Conservation (phyloP, 1,140 invertebrate genomes). For the Mizuhopecten yessoensis region DNA sequence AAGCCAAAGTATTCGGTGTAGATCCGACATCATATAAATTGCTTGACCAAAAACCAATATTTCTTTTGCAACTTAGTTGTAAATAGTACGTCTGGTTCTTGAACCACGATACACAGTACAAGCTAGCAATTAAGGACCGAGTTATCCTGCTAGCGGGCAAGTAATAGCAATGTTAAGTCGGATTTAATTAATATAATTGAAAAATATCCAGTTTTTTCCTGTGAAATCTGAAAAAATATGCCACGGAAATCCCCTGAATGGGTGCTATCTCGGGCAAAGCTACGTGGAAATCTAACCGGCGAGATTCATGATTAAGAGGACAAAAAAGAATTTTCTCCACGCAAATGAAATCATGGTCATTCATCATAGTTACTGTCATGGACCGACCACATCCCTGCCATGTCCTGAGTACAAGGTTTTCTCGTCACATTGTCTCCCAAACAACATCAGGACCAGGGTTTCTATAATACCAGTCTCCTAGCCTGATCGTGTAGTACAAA, state of each 20-base stretch:
- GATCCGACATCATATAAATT: neutral
- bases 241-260: conserved; percentile 12
- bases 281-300: conserved; percentile 37
- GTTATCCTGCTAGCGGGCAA: neutral
- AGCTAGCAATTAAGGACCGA: conserved; percentile 23
- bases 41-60: conserved; percentile 15
- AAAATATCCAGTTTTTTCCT: conserved; percentile 27
- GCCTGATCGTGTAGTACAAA: neutral
- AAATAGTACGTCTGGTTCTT: neutral
- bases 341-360: conserved; percentile 38
- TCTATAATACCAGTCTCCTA: neutral
- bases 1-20: too few species aligned
- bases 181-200: conserved; percentile 40
- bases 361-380: conserved; percentile 28
- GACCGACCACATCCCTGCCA: neutral
- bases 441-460: neutral
- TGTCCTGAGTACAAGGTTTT: conserved; percentile 25
- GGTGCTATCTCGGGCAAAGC: conserved; percentile 12
- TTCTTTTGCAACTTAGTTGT: neutral
- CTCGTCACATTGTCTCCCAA: conserved; percentile 23
- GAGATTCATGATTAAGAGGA: conserved; percentile 38
- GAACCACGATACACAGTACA: neutral
- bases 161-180: conserved; percentile 16
- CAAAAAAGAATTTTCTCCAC: conserved; percentile 32
- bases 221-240: conserved; percentile 27